Base-by-base conservation (phyloP, 2,888 invertebrate species). In the Eulithis testata region DNA sequence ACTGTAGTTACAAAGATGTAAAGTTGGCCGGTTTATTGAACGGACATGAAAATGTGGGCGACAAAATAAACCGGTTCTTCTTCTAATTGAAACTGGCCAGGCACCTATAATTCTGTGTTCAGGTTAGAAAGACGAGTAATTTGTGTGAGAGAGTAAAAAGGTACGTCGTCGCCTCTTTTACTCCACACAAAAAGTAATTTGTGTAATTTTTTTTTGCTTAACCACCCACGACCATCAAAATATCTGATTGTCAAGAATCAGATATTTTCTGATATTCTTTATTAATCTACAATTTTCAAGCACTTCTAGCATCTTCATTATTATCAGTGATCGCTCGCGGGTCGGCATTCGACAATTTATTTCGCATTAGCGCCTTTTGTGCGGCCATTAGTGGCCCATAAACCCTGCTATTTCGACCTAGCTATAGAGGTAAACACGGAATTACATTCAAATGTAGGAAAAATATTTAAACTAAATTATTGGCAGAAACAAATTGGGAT, bases 291-390 rank as follows among this genome's bases (percentile, higher is more conserved):
- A 1, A 40, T 40, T 40, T 40, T 40, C 4, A 31, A 49, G 6
- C 71, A 58, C 61, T 68, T 75, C 72, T 60, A 75, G 71, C 37
- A 21, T 9, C 21, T 7, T 27, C 21, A 12, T 40, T 40, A 49
- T 67, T 65, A 47, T 37, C 31, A 44, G 14, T 51, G 40, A 47
- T 52, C 14, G 63, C 61, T 68, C 74, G 76, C 70, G 74, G 77
- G 79, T 75, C 76, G 84, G 79, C 71, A 77, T 78, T 75, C 85
- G 86, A 86, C 88, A 88, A 91, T 91, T 90, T 90, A 90, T 90
- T 87, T 89, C 88, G 80, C 91, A 90, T 91, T 91, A 91, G 84
- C 85, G 85, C 84, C 81, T 85, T 80, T 85, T 87, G 86, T 86
- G 77, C 76, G 69, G 79, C 84, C 87, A 85, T 87, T 87, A 87